Base-by-base conservation (phyloP, 2,113 vertebrate genomes). In the Talpa occidentalis region DNA sequence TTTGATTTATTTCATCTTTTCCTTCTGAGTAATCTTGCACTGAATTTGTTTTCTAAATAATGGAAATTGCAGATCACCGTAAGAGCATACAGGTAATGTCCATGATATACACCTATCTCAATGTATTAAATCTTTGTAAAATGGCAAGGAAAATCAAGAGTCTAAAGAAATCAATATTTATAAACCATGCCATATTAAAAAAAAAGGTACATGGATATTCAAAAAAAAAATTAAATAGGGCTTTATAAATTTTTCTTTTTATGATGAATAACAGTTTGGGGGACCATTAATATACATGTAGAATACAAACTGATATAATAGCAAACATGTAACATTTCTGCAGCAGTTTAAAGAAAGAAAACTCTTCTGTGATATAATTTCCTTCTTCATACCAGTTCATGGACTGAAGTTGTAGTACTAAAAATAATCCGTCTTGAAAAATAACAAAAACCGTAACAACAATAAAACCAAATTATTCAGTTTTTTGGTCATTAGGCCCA, bases 31-130 rank as follows among this genome's bases (percentile, higher is more conserved):
- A 94, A 80, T 83, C 42, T 52, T 62, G 21, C 6, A 74, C 93
- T 67, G 14, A 77, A 83, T 91, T 44, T 90, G 35, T 74, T 92
- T 80, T 78, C 76, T 94, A 85, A 94, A 74, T 88, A 81, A 81
- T 12, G 49, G 73, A 94, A 83, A 84, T 7, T 16, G 37, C 10
- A 80, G 52, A 78, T 84, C 17, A 86, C 32, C 10, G 66, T 83
- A 77, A 72, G 14, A 92, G 15, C 49, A 66, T 54, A 82, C 0
- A 90, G 22, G 1, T 24, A 30, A 76, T 81, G 52, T 32, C 10
- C 32, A 83, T 10, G 12, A 32, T 30, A 93, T n/a, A 59, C 42
- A n/a, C 32, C 37, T n/a, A 72, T 66, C 26, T 56, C 60, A 47
- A 56, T n/a, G 10, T 62, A 52, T 32, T 78, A n/a, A 78, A 12